Evolutionary conservation across 2,888 invertebrate species (phyloP), one percentile per base, ranked within the genome.

Genomic region (Machimus atricapillus): DNA sequence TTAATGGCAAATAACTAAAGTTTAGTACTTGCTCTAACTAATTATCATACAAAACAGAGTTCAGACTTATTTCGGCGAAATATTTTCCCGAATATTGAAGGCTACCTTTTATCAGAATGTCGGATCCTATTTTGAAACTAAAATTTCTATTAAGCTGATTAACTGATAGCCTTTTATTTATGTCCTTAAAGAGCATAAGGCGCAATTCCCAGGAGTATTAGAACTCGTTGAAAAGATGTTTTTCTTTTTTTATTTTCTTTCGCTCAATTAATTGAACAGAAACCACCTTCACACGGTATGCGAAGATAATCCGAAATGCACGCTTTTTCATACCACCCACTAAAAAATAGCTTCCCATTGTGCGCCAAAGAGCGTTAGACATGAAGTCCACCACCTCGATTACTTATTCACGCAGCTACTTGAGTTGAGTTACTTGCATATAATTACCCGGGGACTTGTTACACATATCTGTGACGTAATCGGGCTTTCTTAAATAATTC

Each of bases 391-490:
- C 27, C 52, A 52, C 27, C 52, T 79, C 56, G 52, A 79, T 79
- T 58, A 43, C 40, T 23, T 81, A 88, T 83, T 83, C 82, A 79
- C 37, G 82, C 76, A 76, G 76, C 77, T 52, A 86, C 87, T 27
- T 85, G 79, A 79, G 87, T 27, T 85, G 79, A 79, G 87, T 85
- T 81, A 86, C 86, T 82, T 52, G 56, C 88, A 12, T 88, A 88
- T 85, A 85, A 79, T 79, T 79, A 79, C 16, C 31, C 31, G 23
- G 43, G 43, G 27, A 78, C 16, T 56, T 79, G 52, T 52, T 79
- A 78, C 78, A 43, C 46, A 78, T 43, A 78, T 9, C 19, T 76
- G 52, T 79, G 46, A 79, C 79, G 79, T 52, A 79, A 79, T 27
- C 7, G 6, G 6, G 9, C 46, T 78, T 66, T 78, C 12, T 79